phyloP scores from a whole-genome alignment of 2,113 vertebrate genomes.

The Lampris megalopsis region DNA sequence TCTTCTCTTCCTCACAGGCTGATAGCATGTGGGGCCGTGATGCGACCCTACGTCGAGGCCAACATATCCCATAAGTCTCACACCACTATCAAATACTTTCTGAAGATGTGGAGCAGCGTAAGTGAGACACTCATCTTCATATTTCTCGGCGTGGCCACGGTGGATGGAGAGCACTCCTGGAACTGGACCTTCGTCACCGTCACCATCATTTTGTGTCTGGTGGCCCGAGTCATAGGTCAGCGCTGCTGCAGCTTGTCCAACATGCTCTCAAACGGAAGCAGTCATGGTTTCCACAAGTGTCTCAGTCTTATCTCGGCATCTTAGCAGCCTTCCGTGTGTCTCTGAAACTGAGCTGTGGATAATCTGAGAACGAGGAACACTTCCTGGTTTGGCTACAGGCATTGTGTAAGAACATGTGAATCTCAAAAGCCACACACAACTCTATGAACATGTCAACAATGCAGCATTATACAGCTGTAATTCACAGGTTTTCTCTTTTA shows the following conservation, averaged over 20 bases:
- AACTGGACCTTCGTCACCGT: conserved; percentile 95
- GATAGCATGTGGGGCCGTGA: conserved; percentile 92
- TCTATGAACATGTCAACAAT: too few relatives aligned
- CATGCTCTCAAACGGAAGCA: not conserved
- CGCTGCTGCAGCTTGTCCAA: not conserved
- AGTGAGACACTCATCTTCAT: conserved; percentile 99
- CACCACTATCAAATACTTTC: conserved; percentile 98
- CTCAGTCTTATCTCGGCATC: too few relatives aligned
- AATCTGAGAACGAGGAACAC: too few relatives aligned
- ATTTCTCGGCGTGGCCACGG: conserved; percentile 95
- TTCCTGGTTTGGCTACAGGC: too few relatives aligned
- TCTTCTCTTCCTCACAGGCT: conserved; percentile 79
- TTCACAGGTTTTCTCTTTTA: too few relatives aligned
- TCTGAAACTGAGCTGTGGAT: too few relatives aligned
- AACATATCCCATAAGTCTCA: conserved; percentile 99
- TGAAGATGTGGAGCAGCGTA: conserved; percentile 99
- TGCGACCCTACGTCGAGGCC: conserved; percentile 96
- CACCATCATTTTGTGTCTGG: conserved; percentile 92
- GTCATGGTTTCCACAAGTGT: too few relatives aligned
- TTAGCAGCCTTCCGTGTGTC: too few relatives aligned
- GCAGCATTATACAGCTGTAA: too few relatives aligned
- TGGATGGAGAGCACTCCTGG: conserved; percentile 92
- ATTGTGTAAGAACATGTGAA: too few relatives aligned
- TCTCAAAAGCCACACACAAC: too few relatives aligned
- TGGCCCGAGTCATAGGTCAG: conserved; percentile 92